Evolutionary conservation across 2,113 vertebrate species (phyloP), one percentile per base, ranked within the genome.

Genomic region (Dipodomys ordii): DNA sequence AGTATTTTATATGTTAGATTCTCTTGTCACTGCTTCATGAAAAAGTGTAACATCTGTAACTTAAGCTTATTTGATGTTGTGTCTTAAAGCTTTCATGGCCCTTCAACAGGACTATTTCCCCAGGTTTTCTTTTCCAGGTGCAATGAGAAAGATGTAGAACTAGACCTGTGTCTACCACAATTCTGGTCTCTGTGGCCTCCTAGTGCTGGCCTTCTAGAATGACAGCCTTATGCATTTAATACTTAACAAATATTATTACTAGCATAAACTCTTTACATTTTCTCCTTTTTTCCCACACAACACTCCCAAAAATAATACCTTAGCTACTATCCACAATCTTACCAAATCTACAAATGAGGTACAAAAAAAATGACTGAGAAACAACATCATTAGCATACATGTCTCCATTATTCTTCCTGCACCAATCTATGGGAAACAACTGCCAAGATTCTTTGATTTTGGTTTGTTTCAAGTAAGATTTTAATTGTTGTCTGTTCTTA

Each of bases 201-300:
- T 93, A 82, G 94, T 79, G 95, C 81, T 69, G 25, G 78, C 20
- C 5, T 7, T n/a, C 22, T 35, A 88, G 77, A 95, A 95, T 57
- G 39, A 83, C 94, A 95, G 69, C 49, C 79, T 87, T 73, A n/a
- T 23, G 27, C 35, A 73, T 7, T 39, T n/a, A 46, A 60, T 0
- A 69, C 2, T 10, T 23, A 49, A 27, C 16, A 30, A 92, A 90
- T 73, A 22, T 25, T 53, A 71, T 9, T 44, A 62, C 35, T 19
- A 27, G 25, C 2, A 3, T 0, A 79, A 13, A n/a, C 8, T 80
- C 46, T 44, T 80, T 23, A 72, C 11, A 32, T 64, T 15, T 72
- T 93, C 89, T 80, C 30, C 7, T 77, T 79, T 57, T 62, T 57
- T 67, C 49, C 67, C 28, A 32, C 2, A 16, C 10, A 32, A 60